A percentile compares a stretch with the other conserved stretches of the same genome.
Evolutionary conservation across 2,113 vertebrate species (phyloP).

Genomic region (Puntigrus tetrazona): DNA sequence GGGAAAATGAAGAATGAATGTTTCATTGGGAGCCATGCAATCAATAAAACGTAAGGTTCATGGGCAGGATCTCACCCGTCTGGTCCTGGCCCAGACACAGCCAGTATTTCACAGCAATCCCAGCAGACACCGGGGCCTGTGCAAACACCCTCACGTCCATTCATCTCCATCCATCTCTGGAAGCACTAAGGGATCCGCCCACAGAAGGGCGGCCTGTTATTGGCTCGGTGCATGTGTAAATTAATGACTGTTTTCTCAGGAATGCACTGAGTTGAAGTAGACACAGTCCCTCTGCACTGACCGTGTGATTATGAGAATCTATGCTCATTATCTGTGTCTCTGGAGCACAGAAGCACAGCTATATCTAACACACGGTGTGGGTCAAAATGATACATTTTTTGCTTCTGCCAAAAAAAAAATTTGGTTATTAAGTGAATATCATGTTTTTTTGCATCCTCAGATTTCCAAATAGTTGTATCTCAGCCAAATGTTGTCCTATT

Average conservation of each 20-base stretch:
- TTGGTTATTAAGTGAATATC: no score
- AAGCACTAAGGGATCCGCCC: neutral
- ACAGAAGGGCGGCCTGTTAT: slow-evolving; percentile 15
- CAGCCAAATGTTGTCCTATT: no score
- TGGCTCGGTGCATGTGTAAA: slow-evolving; percentile 33
- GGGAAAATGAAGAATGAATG: slow-evolving; percentile 50
- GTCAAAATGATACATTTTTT: no score
- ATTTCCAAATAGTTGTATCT: no score
- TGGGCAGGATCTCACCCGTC: slow-evolving; percentile 28
- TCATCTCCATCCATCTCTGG: slow-evolving; percentile 39
- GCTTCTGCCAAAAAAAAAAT: no score
- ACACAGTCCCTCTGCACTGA: neutral
- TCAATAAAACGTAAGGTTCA: slow-evolving; percentile 33
- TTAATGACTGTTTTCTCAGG: neutral
- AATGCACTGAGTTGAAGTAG: neutral
- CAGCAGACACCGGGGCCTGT: slow-evolving; percentile 33
- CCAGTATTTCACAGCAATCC: slow-evolving; percentile 49
- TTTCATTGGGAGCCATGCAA: slow-evolving; percentile 32
- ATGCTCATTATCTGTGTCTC: no score
- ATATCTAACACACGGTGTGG: no score
- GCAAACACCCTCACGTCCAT: slow-evolving; percentile 21
- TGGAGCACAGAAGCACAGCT: no score
- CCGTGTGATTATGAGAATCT: neutral
- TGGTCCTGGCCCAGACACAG: slow-evolving; percentile 42
- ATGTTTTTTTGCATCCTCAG: no score